Evolutionary conservation across 2,797 vertebrate genomes (phyloP).

Genomic region (Cyclura pinguis): DNA sequence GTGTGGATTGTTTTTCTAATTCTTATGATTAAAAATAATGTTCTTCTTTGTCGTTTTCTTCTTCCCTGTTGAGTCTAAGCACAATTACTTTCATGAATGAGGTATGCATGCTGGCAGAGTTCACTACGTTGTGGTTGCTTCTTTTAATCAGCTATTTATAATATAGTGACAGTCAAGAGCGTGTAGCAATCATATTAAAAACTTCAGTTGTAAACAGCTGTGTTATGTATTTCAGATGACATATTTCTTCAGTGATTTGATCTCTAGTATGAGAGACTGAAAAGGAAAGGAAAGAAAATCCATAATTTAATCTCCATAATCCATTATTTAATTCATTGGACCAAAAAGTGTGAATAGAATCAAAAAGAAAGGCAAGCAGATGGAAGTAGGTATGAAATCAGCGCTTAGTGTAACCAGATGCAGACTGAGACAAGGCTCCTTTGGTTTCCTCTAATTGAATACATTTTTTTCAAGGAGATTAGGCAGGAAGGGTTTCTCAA

Average conservation of each 20-base stretch:
- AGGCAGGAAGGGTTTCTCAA: neutral
- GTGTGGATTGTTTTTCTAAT: neutral
- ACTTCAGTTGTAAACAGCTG: neutral
- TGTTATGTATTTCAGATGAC: neutral
- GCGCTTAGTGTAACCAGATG: neutral
- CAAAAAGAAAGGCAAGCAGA: neutral
- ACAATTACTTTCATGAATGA: neutral
- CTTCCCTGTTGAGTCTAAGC: neutral
- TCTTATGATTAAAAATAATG: neutral
- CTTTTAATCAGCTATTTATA: constrained; percentile 46
- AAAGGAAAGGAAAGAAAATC: neutral
- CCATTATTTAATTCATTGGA: neutral
- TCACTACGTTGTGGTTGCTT: constrained; percentile 5
- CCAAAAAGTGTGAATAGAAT: constrained; percentile 23
- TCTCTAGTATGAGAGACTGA: neutral
- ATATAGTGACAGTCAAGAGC: neutral
- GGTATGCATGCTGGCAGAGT: neutral
- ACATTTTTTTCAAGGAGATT: neutral
- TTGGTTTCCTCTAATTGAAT: neutral
- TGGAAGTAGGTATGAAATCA: neutral
- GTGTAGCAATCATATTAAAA: constrained; percentile 24
- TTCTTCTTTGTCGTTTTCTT: neutral
- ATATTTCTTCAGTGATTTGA: constrained; percentile 1
- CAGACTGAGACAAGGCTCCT: neutral
- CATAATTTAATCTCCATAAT: neutral